These are phyloP conservation scores for Muricea muricata DNA, from an alignment of 92 coral and sea anemone species.

Conservation along the genomic window DNA sequence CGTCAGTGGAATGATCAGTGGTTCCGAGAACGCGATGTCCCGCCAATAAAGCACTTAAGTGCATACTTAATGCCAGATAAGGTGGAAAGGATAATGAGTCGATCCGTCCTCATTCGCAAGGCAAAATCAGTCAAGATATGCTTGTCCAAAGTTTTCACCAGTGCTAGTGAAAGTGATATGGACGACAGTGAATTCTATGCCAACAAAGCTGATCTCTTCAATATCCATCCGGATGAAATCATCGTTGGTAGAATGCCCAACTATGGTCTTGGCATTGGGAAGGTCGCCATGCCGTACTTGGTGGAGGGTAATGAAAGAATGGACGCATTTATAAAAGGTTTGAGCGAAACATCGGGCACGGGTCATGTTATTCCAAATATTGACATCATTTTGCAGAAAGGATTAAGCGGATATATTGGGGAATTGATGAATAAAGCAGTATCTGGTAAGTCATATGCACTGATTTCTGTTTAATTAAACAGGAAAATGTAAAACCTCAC, in stretches of 20 bases:
- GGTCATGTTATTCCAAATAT: slow-evolving; percentile 84
- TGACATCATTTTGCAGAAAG: slow-evolving; percentile 73
- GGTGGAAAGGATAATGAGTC: slow-evolving; percentile 16
- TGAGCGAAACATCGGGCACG: slow-evolving; percentile 75
- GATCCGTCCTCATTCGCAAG: slow-evolving; percentile 73
- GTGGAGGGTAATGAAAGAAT: slow-evolving; percentile 69
- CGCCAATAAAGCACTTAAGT: slow-evolving; percentile 66
- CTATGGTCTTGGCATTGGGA: too few species aligned
- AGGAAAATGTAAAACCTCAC: too few species aligned
- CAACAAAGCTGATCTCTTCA: slow-evolving; percentile 65
- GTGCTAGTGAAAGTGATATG: slow-evolving; percentile 50
- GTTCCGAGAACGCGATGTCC: too few species aligned
- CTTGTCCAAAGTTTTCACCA: too few species aligned
- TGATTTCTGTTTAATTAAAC: too few species aligned
- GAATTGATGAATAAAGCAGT: slow-evolving; percentile 51
- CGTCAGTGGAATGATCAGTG: too few species aligned
- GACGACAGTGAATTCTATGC: slow-evolving; percentile 61
- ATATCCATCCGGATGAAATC: too few species aligned
- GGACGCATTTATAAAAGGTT: slow-evolving; percentile 81
- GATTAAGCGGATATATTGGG: slow-evolving; percentile 56
- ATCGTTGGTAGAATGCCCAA: too few species aligned
- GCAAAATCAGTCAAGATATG: slow-evolving; percentile 72
- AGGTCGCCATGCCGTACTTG: too few species aligned
- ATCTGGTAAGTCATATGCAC: slow-evolving; percentile 9
- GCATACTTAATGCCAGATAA: slow-evolving; percentile 2